Base-by-base conservation (phyloP, 2,888 invertebrate species). In the Anoncus sp. region DNA sequence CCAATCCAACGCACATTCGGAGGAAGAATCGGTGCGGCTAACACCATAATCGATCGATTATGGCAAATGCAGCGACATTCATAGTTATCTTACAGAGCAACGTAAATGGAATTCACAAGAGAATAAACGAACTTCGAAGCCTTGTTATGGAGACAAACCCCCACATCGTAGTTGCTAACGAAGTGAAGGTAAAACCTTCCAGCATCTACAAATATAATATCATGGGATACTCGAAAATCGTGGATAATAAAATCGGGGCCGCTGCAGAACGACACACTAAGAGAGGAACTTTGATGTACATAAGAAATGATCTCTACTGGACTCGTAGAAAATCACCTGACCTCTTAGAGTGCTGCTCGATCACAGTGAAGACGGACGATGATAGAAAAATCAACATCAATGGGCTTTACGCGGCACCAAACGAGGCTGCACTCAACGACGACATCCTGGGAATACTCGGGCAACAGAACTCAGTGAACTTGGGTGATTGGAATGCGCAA, bases 261-360 rank as follows among this genome's bases (percentile, higher is more conserved):
- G 40, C 0, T 38, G 40, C 10, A 18, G 10, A 38, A 0, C 38
- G 57, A 2, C 57, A 18, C 2, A 18, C 38, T 38, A 10, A 38
- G 4, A 35, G 57, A 6, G 57, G 57, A 57, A 57, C 57, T 10
- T 57, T 57, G 7, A 57, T 57, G 57, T 57, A 57, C 16, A 38
- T 57, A 4, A 14, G 35, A 57, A 57, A 57, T 12, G 57, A 38
- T 18, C 12, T 38, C 10, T 18, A 0, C 38, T 57, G 40, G 57
- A 38, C 16, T 9, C 18, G 57, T 18, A 9, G 0, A 3, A 38
- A 57, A 57, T 12, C 40, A 10, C 20, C 20, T 16, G 38, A 57
- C 0, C 4, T 6, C 7, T 31, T 31, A 7, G 31, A 31, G 7
- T 31, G 31, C 7, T 31, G 31, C 31, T 31, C 31, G 7, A 31